Percentiles rank a stretch among this genome's conserved stretches.
Conservation (phyloP, 2,888 invertebrate species). For the Fragum fragum region DNA sequence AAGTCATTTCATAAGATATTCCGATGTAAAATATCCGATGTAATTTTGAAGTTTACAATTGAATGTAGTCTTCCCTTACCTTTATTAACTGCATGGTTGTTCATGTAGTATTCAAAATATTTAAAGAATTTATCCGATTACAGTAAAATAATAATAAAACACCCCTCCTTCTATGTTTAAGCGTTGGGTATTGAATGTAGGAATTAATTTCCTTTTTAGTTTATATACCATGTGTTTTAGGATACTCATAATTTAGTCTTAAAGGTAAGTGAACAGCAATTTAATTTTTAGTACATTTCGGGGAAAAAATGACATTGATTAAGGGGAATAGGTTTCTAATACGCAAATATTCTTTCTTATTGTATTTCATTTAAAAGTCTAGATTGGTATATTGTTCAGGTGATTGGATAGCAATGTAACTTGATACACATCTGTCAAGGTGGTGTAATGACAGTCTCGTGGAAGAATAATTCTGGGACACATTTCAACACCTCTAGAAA, state of each 20-base stretch:
- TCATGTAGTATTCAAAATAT: conserved; percentile 6
- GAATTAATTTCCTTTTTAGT: conserved; percentile 1
- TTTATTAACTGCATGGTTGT: conserved; percentile 19
- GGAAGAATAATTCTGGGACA: conserved; percentile 5
- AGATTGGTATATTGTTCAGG: conserved; percentile 5
- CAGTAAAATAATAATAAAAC: neutral
- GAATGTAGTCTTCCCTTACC: no score
- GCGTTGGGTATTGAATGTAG: neutral
- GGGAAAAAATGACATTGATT: neutral
- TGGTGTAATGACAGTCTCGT: conserved; percentile 16
- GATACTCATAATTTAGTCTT: neutral
- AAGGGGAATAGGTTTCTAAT: neutral
- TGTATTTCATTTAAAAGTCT: neutral
- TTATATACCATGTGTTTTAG: neutral
- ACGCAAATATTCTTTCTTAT: neutral
- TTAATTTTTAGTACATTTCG: conserved; percentile 4
- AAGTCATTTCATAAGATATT: no score
- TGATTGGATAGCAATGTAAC: conserved; percentile 13
- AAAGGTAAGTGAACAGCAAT: neutral
- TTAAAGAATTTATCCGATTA: conserved; percentile 27
- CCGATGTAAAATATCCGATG: no score
- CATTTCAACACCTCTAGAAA: conserved; percentile 8
- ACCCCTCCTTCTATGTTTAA: neutral
- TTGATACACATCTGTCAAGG: neutral
- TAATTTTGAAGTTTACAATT: no score